Conservation (phyloP, 2,113 vertebrate genomes). For the Saguinus imperator region DNA sequence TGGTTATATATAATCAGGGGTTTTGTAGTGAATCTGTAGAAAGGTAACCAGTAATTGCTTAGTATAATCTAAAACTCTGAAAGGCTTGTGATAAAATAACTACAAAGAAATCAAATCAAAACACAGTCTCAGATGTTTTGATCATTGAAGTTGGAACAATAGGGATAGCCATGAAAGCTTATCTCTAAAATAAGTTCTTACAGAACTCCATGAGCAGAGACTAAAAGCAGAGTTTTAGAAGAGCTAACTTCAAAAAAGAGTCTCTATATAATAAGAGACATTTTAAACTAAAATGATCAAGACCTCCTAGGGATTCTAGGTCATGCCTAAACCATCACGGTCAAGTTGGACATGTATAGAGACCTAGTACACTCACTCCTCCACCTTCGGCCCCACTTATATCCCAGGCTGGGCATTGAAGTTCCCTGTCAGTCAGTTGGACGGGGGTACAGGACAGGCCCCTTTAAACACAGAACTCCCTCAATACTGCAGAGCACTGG, state of each 20-base stretch:
- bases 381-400: neutral
- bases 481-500: neutral
- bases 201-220: neutral
- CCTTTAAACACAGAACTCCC: neutral
- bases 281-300: neutral
- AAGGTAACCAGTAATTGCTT: slow-evolving; percentile 26
- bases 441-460: neutral
- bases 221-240: slow-evolving; percentile 45
- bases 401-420: neutral
- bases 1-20: neutral
- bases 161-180: neutral
- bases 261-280: slow-evolving; percentile 11
- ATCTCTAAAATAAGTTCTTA: slow-evolving; percentile 17
- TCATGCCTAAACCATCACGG: neutral
- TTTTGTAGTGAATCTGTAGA: neutral
- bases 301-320: neutral
- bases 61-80: neutral
- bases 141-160: slow-evolving; percentile 40
- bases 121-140: slow-evolving; percentile 11
- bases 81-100: neutral
- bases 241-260: slow-evolving; percentile 37
- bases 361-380: neutral
- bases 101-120: slow-evolving; percentile 36
- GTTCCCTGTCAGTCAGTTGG: neutral
- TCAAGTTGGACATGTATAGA: neutral